These are phyloP conservation scores for Hyaena hyaena DNA, from an alignment of 2,113 vertebrate genomes.

Conservation along the genomic window DNA sequence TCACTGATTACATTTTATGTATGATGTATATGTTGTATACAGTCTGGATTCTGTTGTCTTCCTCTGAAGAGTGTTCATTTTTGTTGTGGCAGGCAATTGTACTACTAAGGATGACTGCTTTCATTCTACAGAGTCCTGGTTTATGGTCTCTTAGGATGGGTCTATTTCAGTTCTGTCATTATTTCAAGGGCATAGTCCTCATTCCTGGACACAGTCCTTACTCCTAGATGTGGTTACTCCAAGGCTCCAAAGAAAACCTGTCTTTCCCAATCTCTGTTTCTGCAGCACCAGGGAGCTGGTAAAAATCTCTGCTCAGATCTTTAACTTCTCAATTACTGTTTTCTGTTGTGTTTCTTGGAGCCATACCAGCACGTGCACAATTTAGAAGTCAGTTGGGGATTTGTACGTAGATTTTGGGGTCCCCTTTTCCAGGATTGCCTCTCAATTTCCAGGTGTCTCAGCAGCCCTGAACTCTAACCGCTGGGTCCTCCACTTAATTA, in stretches of 20 bases:
- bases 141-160: not conserved
- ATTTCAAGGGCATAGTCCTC: not conserved
- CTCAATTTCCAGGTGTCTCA: not conserved
- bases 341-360: not conserved
- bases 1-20: not conserved
- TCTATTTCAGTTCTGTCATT: constrained; percentile 12
- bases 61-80: not conserved
- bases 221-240: not conserved
- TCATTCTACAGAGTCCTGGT: not conserved
- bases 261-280: not conserved
- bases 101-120: not conserved
- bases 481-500: not conserved
- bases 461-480: not conserved
- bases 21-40: not conserved
- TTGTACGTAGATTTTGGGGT: not conserved
- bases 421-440: not conserved
- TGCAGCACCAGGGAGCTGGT: not conserved
- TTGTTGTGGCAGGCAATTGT: not conserved
- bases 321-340: not conserved
- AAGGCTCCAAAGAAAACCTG: not conserved
- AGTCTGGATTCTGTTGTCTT: constrained; percentile 23
- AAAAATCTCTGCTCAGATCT: constrained; percentile 21
- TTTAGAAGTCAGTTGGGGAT: not conserved
- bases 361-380: not conserved
- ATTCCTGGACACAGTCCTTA: not conserved